phyloP scores from a whole-genome alignment of 2,113 vertebrate species.

The Psettodes erumei region DNA sequence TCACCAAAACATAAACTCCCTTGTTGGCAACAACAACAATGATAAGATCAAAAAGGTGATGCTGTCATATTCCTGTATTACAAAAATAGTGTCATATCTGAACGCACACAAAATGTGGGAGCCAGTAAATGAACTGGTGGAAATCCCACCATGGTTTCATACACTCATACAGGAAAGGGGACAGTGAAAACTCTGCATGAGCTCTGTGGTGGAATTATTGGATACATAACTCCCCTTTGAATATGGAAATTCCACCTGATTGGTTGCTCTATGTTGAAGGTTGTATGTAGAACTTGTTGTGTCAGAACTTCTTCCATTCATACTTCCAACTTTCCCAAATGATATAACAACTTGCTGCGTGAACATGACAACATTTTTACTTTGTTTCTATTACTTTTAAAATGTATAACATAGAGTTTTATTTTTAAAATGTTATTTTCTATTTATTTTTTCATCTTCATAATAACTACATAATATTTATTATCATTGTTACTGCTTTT shows the following conservation, averaged over 20 bases:
- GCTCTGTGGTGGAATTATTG: not conserved
- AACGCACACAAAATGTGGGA: not conserved
- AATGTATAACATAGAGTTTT: too few species aligned
- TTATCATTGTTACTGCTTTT: too few species aligned
- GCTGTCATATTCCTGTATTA: not conserved
- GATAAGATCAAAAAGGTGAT: not conserved
- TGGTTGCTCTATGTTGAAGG: not conserved
- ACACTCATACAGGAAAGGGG: not conserved
- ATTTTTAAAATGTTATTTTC: too few species aligned
- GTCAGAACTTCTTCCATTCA: not conserved
- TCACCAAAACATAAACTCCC: too few species aligned
- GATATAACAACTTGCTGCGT: not conserved
- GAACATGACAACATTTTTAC: too few species aligned
- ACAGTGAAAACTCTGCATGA: too few species aligned
- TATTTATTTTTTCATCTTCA: too few species aligned
- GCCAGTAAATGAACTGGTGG: not conserved
- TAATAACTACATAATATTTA: too few species aligned
- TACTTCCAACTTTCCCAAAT: conserved; percentile 10
- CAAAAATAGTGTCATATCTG: not conserved
- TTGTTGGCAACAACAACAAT: not conserved
- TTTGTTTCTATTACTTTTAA: too few species aligned
- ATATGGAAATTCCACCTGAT: conserved; percentile 30
- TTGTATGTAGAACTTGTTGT: not conserved
- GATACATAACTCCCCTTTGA: not conserved
- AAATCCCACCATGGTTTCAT: conserved; percentile 23